These are phyloP conservation scores for Cyanoliseus patagonus DNA, from an alignment of 2,113 vertebrate genomes.

Conservation along the genomic window DNA sequence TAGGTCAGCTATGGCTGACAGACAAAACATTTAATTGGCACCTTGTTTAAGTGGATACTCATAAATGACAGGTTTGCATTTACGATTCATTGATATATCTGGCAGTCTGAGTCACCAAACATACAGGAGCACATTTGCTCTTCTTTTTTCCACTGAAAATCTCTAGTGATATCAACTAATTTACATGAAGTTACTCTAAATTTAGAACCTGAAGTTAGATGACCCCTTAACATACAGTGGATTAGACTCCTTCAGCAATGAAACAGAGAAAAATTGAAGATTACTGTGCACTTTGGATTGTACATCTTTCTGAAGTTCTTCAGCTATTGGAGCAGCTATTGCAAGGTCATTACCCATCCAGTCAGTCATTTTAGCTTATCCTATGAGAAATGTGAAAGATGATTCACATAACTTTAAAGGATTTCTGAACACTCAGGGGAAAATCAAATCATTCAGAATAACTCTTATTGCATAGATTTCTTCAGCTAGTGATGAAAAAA, in stretches of 20 bases:
- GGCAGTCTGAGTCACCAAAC: not conserved
- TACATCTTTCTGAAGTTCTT: not conserved
- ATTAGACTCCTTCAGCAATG: not conserved
- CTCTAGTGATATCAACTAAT: not conserved
- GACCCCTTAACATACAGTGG: not conserved
- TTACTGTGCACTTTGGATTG: not conserved
- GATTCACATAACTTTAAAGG: not conserved
- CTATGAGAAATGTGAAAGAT: not conserved
- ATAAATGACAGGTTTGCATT: not conserved
- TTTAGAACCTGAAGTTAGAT: not conserved
- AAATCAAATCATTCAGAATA: slow-evolving; percentile 8
- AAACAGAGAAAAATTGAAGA: not conserved
- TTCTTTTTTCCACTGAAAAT: not conserved
- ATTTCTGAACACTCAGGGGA: not conserved
- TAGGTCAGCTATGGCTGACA: not conserved
- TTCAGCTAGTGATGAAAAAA: not conserved
- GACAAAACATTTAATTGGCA: not conserved
- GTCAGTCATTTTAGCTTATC: not conserved
- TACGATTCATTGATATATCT: not conserved
- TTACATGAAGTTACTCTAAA: not conserved
- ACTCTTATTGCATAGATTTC: not conserved
- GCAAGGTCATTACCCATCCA: not conserved
- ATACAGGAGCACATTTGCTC: not conserved
- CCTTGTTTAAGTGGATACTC: not conserved
- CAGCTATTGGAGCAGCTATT: not conserved